Evolutionary conservation across 2,888 invertebrate genomes (phyloP), one percentile per base, ranked within the genome.

Genomic region (Liposcelis brunnea): DNA sequence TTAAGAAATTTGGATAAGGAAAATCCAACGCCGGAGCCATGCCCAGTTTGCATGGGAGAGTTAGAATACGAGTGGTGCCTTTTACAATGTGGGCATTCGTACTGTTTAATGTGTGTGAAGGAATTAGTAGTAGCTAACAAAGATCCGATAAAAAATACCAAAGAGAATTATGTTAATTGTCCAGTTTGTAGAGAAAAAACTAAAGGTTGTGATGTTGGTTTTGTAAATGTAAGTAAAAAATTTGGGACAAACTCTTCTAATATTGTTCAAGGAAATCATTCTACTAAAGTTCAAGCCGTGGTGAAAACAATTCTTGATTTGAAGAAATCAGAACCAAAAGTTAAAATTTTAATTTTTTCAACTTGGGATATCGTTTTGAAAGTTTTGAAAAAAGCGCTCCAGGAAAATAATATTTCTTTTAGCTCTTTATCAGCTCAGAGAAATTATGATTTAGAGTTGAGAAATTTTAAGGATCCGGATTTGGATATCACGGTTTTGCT

Each of bases 291-390:
- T 3, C 69, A 72, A 47, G 72, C 68, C 7, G 68, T 83, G 34
- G 67, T 81, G 1, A 62, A 67, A 48, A 62, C 71, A 49, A 57
- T 81, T 26, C 49, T 76, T 1, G 58, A 68, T 38, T 67, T 84
- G 19, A 64, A 63, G 48, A 53, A 55, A 2, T 57, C 64, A 8
- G 71, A 78, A 51, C 62, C 67, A 1, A 55, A 60, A 8, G 74
- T 76, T 2, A 84, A 84, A 64, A 64, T 76, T 31, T 60, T 84
- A n/a, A 67, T 84, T 19, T 84, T 84, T 60, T 81, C 82, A 1
- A 68, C 72, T 14, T 67, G 58, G 58, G 56, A 56, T 18, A 52
- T 54, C 48, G 65, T 74, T 12, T 59, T 78, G 21, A 64, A 60
- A 49, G 61, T 74, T 37, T 56, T 77, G 10, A 63, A 61, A 14